Evolutionary conservation across 1,140 invertebrate genomes (phyloP), one percentile per base, ranked within the genome.

Genomic region (Leptestheria dahalacensis): DNA sequence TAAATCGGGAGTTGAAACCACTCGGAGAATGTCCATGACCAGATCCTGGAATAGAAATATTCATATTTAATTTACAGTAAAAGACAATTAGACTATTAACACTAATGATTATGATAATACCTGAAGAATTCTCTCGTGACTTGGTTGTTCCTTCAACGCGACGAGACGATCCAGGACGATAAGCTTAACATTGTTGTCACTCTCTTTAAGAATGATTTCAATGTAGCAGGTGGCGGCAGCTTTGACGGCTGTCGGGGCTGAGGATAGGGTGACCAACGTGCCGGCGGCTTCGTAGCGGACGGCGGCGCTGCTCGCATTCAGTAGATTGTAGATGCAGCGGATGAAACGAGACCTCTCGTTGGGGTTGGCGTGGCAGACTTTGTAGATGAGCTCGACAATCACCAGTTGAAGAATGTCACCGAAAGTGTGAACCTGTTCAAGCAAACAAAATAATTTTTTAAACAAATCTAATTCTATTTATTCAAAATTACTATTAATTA

Each of bases 101-200:
- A 15, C 48, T 57, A 46, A 64, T 59, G 12, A 54, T 9, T 12
- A 54, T 9, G 20, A 11, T 61, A 59, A 50, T 66, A 74, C 74
- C 73, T 96, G 93, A 60, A 99, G 78, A 0, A 98, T 90, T 70
- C 91, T 81, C 70, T 96, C 91, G 69, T 92, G 89, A 50, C 83
- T 80, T 23, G 90, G 85, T 68, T 83, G 82, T 49, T 90, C 88
- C 65, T 86, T 86, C 67, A 99, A 79, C 2, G 86, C 84, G 66
- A 96, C 86, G 55, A 99, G 76, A 51, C 94, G 83, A 70, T 97
- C 95, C 61, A 99, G 76, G 1, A 99, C 95, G 66, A 99, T 99
- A 50, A 99, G 76, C 75, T 99, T 99, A 0, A 99, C 95, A 78
- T 99, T 99, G 73, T 99, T 99, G 71, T 99, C 97, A 73, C 92